Evolutionary conservation across 2,113 vertebrate genomes (phyloP), one percentile per base, ranked within the genome.

Genomic region (Chlamydotis undulata): DNA sequence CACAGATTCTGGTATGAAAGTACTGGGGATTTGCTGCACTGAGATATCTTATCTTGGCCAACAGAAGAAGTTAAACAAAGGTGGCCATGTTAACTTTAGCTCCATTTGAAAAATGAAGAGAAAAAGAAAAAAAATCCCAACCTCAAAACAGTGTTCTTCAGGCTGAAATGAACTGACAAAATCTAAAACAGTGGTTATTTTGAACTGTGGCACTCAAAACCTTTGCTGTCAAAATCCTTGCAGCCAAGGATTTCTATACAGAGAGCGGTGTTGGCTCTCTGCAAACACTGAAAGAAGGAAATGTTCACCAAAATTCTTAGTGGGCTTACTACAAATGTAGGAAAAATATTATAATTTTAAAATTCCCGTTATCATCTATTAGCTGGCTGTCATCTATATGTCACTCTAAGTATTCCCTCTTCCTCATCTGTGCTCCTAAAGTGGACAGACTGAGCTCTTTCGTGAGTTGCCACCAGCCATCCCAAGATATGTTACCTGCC

Each of bases 21-120:
- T 82, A 56, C 61, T 50, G 52, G 5, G 55, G 29, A 57, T 91
- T 94, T 94, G 19, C 33, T 94, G 25, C 60, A 71, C 73, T 85
- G 89, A 87, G 81, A 55, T 57, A 78, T 4, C 43, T 81, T 92
- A 56, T 87, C 67, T 68, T 94, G 91, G 45, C 69, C 95, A 97
- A 93, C 47, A 93, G 90, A 89, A 96, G 81, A 28, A 83, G 59
- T 67, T 96, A 87, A 91, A 92, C 26, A 83, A 35, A 85, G 53
- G 63, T 67, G 55, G 6, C 10, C 68, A 63, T 57, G 33, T 35
- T 94, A 95, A 90, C 69, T 92, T 97, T 82, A 95, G 8, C 33
- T 93, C 19, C 22, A n/a, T 78, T 87, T 35, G 81, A 97, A 96
- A 86, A 29, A 24, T 2, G 67, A 39, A 22, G 13, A 70, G 24